Evolutionary conservation across 1,140 invertebrate genomes (phyloP).

Genomic region (Apis cerana): DNA sequence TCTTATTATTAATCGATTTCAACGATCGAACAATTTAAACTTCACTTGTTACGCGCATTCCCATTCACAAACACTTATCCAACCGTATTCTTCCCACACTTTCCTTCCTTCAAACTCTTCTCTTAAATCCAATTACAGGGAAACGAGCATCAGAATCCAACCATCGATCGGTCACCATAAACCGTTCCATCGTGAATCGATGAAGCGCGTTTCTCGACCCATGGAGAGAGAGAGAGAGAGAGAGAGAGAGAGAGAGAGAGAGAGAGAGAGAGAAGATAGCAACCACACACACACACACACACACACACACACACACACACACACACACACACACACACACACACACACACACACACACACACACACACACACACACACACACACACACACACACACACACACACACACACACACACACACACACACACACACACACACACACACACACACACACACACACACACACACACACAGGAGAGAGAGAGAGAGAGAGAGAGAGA

Average conservation of each 20-base stretch:
- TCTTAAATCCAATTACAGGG: too few species aligned
- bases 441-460: too few species aligned
- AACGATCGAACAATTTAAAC: not conserved
- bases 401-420: too few species aligned
- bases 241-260: slow-evolving; percentile 9
- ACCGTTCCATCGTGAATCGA: slow-evolving; percentile 52
- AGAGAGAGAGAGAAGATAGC: not conserved
- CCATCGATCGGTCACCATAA: slow-evolving; percentile 53
- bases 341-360: too few species aligned
- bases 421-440: too few species aligned
- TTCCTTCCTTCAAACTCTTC: too few species aligned
- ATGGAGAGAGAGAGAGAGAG: not conserved
- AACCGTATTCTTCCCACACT: too few species aligned
- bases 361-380: too few species aligned
- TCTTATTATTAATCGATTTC: not conserved
- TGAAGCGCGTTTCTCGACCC: slow-evolving; percentile 37
- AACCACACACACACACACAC: not conserved
- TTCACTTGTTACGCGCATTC: slow-evolving; percentile 6
- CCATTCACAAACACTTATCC: not conserved
- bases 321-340: too few species aligned
- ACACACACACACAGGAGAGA: not conserved
- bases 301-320: too few species aligned
- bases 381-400: too few species aligned
- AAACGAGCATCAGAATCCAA: not conserved
- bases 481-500: slow-evolving; percentile 3